Evolutionary conservation across 2,888 invertebrate genomes (phyloP).

Genomic region (Scotopteryx bipunctaria): DNA sequence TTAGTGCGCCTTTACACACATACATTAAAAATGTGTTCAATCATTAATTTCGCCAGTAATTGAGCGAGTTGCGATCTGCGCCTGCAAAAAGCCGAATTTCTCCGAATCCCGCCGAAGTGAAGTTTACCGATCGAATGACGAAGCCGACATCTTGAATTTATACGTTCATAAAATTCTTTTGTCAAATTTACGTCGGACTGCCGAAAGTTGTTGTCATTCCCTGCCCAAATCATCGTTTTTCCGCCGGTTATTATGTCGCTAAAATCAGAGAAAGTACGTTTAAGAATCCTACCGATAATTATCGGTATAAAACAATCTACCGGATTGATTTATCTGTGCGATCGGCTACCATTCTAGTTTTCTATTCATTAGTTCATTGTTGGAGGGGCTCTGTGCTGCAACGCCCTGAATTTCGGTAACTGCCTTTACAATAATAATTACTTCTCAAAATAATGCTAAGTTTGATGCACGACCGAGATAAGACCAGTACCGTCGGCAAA

Average conservation of each 20-base stretch:
- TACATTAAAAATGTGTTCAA: slow-evolving; percentile 73
- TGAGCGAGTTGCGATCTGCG: slow-evolving; percentile 69
- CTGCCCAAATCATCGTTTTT: slow-evolving; percentile 78
- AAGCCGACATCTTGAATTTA: slow-evolving; percentile 68
- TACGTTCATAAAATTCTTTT: slow-evolving; percentile 82
- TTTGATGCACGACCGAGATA: slow-evolving; percentile 79
- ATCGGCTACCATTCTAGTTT: slow-evolving; percentile 78
- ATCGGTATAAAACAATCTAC: slow-evolving; percentile 59
- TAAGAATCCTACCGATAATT: slow-evolving; percentile 63
- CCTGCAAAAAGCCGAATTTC: slow-evolving; percentile 72
- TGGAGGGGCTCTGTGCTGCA: slow-evolving; percentile 56
- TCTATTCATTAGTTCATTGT: slow-evolving; percentile 79
- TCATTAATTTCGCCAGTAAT: slow-evolving; percentile 81
- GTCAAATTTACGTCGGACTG: slow-evolving; percentile 78
- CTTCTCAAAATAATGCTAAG: slow-evolving; percentile 82
- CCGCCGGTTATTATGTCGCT: slow-evolving; percentile 65
- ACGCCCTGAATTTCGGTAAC: slow-evolving; percentile 80
- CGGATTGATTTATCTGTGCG: slow-evolving; percentile 70
- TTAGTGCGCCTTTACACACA: slow-evolving; percentile 44
- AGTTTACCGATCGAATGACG: slow-evolving; percentile 64
- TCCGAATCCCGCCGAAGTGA: slow-evolving; percentile 59
- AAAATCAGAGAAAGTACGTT: slow-evolving; percentile 44
- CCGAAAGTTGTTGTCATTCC: slow-evolving; percentile 68
- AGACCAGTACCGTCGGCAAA: slow-evolving; percentile 51
- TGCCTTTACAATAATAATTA: slow-evolving; percentile 80